Evolutionary conservation across 2,888 invertebrate species (phyloP), one percentile per base, ranked within the genome.

Genomic region (Apamea sordens): DNA sequence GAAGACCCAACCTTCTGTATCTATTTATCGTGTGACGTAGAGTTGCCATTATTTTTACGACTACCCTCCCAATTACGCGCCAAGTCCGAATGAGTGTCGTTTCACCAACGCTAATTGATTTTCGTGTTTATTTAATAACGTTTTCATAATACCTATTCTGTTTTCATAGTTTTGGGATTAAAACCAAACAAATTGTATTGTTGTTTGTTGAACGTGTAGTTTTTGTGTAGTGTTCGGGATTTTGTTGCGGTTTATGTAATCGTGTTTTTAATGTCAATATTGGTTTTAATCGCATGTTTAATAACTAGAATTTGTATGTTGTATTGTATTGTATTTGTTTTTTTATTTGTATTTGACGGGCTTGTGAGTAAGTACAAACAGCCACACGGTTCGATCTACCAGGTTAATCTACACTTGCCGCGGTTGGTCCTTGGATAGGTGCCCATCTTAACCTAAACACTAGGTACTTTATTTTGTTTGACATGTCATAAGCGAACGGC

Each of bases 11-110:
- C 56, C 56, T 59, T 59, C 56, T 10, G 56, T n/a, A n/a, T n/a
- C n/a, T 24, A 18, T 36, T 13, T 47, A 18, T 36, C 24, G 0
- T 7, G 18, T 65, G 56, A 11, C 50, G 47, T 32, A 44, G 24
- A 59, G n/a, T 50, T 44, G 44, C 50, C 75, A 78, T 88, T 79
- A 79, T 75, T 78, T 78, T 86, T 82, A 87, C 77, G 76, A 80
- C 78, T 76, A 73, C 76, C 85, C 59, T 74, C 41, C 56, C 74
- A 89, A 82, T 89, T 87, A 89, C 80, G 70, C 41, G 61, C 36
- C 24, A 32, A 44, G n/a, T 61, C 18, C 44, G 47, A 59, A 74
- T 44, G 56, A 75, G 74, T 44, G 65, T 71, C 56, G 59, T 70
- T 73, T 28, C 32, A 70, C 21, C 41, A 8, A 56, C 63, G 50